phyloP scores from a whole-genome alignment of 2,113 vertebrate species.

The Carassius gibelio region DNA sequence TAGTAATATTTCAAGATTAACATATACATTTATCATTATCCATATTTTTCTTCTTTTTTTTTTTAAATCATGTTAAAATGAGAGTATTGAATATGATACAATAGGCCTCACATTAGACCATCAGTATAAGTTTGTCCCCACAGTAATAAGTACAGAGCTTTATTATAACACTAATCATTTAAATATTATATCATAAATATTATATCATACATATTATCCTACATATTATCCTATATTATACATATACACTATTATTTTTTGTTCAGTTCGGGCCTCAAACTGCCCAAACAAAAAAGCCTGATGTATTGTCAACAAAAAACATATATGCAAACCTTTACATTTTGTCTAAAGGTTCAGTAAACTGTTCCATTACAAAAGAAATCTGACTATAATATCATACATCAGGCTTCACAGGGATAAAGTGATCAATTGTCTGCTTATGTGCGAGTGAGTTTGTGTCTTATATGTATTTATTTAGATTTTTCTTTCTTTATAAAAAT shows the following conservation, averaged over 20 bases:
- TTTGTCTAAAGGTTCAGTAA: neutral
- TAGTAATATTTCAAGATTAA: neutral
- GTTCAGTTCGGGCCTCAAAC: neutral
- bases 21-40: neutral
- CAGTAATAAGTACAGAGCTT: neutral
- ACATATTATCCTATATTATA: too few relatives aligned
- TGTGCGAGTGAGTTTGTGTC: neutral
- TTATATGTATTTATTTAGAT: neutral
- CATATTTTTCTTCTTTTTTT: neutral
- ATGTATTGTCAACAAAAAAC: neutral
- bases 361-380: neutral
- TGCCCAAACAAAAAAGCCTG: neutral
- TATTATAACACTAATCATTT: neutral
- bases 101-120: neutral
- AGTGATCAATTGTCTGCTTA: neutral
- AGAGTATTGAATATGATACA: neutral
- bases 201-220: neutral
- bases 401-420: neutral
- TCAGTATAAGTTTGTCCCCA: neutral
- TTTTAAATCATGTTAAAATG: neutral
- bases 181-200: neutral
- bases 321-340: neutral
- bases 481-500: neutral
- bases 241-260: neutral
- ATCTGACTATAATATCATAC: neutral